Evolutionary conservation across 2,113 vertebrate genomes (phyloP), one percentile per base, ranked within the genome.

Genomic region (Psettodes erumei): DNA sequence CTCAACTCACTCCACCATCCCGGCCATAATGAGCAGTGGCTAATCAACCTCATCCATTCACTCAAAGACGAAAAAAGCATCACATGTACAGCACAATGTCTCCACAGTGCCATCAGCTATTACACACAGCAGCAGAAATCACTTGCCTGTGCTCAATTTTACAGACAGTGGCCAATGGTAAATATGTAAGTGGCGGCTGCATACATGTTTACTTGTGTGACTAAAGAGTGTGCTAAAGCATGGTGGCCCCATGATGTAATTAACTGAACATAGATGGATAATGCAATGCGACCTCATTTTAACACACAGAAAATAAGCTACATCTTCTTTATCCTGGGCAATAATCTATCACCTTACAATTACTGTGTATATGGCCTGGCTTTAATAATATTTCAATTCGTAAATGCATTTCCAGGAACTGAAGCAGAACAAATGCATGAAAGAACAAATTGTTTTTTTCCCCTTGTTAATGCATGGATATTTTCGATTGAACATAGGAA

Each of bases 1-100:
- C 79, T 80, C 69, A 28, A 74, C 83, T 85, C 62, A 62, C 33
- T 77, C 63, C 75, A 77, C 38, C 71, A 85, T 86, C 85, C 77
- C 84, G 85, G 72, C 87, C 83, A 81, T 89, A 87, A 85, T 73
- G 82, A 88, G 84, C 82, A 47, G 78, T 83, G 75, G 84, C 85
- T 91, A 91, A 92, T 92, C 88, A 91, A 63, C 56, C 81, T 62
- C 65, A 83, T 88, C 79, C 82, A 88, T 91, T 92, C 89, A 84
- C 59, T 45, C 79, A 79, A 81, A 82, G 73, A 71, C 40, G 79
- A 76, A 56, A 89, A 86, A 89, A 92, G 73, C 78, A 62, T 76
- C 42, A 38, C 69, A 81, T 50, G 40, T 23, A 56, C 71, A 32
- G 43, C 48, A 61, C 63, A 77, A 86, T 63, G 77, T 54, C 62